Base-by-base conservation (phyloP, 2,797 vertebrate genomes). In the Fringilla coelebs region DNA sequence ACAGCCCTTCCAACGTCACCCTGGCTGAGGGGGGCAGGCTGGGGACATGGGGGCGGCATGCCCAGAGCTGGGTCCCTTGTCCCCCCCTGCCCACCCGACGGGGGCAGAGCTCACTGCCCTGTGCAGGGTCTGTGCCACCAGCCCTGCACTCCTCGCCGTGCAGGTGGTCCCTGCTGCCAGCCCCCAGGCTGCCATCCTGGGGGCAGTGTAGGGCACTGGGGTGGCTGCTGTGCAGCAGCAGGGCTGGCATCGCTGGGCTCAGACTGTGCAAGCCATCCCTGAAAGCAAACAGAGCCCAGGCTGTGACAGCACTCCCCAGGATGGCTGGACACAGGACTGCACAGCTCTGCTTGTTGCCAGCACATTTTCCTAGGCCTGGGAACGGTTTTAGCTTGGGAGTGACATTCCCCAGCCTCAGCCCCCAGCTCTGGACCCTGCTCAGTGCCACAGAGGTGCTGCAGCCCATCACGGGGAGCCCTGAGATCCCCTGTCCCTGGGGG, bases 231-330 rank as follows among this genome's bases (percentile, higher is more conserved):
- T 15, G 45, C 40, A 28, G 52, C 58, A 89, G 26, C 32, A 48
- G 41, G 32, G 41, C 43, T 58, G 82, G 13, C 31, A 48, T 41
- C 20, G 8, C 28, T 11, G 13, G 24, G 34, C 20, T 54, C 38
- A 26, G 11, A 12, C 9, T 5, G 10, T 22, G 36, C 28, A 13
- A 49, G 38, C 38, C 25, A 11, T 5, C 52, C 36, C 43, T 38
- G 34, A 31, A 28, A 76, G 16, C 62, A 54, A 49, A 46, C 21
- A 3, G n/a, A 62, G 58, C 26, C 49, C 17, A 32, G 15, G 52
- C 66, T 36, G 43, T 5, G 4, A 2, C 19, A 22, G 22, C 0
- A 0, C 9, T n/a, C 9, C 18, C 34, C 3, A 2, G 66, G 28
- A 26, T 9, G 52, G 49, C 52, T 22, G 48, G 49, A 68, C 29